Base-by-base conservation (phyloP, 1,140 invertebrate species). In the Cataglyphis hispanica region DNA sequence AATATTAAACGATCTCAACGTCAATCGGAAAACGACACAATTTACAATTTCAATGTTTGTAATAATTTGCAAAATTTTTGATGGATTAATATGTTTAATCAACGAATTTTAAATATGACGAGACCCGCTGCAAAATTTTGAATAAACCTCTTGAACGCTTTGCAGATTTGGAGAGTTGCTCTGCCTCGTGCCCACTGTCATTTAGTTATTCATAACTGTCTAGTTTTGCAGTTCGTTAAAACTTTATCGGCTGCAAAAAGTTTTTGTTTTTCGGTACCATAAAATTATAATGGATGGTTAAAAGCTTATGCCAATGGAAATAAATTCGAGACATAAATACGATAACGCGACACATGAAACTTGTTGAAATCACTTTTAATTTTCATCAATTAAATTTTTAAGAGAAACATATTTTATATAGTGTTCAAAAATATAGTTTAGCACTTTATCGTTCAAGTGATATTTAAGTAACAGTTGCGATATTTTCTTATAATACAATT, bases 181-280 rank as follows among this genome's bases (percentile, higher is more conserved):
- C 40, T 50, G 16, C 25, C 11, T 13, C 16, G 25, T 11, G 37
- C 3, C 43, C 31, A 43, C 31, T 46, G 56, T 64, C 43, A 56
- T 77, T 64, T 64, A 84, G 46, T 53, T 84, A 84, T 84, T 77
- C 60, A 77, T 84, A 63, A 61, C 31, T 22, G 70, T 27, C 72
- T 76, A 75, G 60, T 84, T 77, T 84, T 34, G 46, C 43, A 53
- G 60, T 84, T 77, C 81, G 81, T 77, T 84, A 77, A 84, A 84
- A 84, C 81, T 84, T 84, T 75, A 64, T 25, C 22, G 46, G 19
- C n/a, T 31, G 72, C 53, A 46, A 85, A 78, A 66, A 78, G 84
- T 80, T 66, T 66, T 60, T 25, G 27, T 78, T 77, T 78, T 84
- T 84, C 56, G 37, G 13, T n/a, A 2, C 27, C 19, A 25, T 83